Base-by-base conservation (phyloP, 2,888 invertebrate species). In the Drosophila demipolita region DNA sequence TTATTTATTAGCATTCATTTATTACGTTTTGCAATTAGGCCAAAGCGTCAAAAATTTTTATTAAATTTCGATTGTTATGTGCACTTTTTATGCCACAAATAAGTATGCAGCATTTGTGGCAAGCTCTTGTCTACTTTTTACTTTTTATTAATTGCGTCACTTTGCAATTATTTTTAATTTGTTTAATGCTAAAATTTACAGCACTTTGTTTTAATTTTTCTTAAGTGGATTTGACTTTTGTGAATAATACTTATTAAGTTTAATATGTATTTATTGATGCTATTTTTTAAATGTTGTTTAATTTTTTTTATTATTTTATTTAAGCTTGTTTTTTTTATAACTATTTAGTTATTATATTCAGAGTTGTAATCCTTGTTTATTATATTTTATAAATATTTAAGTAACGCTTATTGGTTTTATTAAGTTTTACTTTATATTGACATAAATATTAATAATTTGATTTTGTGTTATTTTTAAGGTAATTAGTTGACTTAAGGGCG, bases 1-100 rank as follows among this genome's bases (percentile, higher is more conserved):
- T 42, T 54, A 65, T 75, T 55, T 52, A 38, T 50, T 20, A 35
- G 40, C 36, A 35, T 49, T n/a, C 3, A 40, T 54, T 4, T 49
- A 26, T 40, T 48, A 17, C 11, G 3, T 12, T 29, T 50, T 26
- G 33, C 38, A 65, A 65, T 60, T 67, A 50, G 66, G 70, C 71
- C 48, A 65, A 26, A 69, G 54, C 35, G 63, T 72, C 75, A 66
- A 55, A 57, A 60, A 53, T 26, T 73, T 66, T 61, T 40, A 66
- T 73, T 66, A 54, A 58, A 50, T 58, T 73, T 66, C 60, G 36
- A 50, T 55, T 60, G 48, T 75, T 62, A 42, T 20, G 32, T 33
- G 23, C 29, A 32, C 33, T 48, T 48, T 62, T 32, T 33, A 26
- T 64, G 29, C 53, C 48, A 35, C 53, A 23, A 59, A 26, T 59